These are phyloP conservation scores for Ageneiosus marmoratus DNA, from an alignment of 2,113 vertebrate species.

Conservation along the genomic window DNA sequence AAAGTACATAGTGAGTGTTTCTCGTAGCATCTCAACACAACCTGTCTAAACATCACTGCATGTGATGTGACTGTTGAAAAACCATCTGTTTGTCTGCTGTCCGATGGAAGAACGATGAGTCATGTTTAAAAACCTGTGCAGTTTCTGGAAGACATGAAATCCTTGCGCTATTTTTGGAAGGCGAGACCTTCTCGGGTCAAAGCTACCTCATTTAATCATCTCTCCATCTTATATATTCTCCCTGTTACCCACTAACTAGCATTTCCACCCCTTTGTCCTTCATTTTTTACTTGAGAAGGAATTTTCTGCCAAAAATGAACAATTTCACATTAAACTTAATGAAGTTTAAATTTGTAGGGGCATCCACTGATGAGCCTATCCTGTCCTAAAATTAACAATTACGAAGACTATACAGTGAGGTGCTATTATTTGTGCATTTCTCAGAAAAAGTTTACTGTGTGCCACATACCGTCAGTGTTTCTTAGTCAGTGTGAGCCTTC, in stretches of 20 bases:
- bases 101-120: conserved; percentile 14
- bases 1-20: not conserved
- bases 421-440: not conserved
- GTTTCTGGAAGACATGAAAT: conserved; percentile 25
- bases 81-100: conserved; percentile 9
- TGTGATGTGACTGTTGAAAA: conserved; percentile 14
- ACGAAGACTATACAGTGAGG: not conserved
- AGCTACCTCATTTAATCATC: conserved; percentile 16
- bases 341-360: not conserved
- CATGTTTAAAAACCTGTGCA: conserved; percentile 11
- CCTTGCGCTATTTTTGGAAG: conserved; percentile 18
- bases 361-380: not conserved
- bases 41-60: conserved; percentile 1
- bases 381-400: not conserved
- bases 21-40: not conserved
- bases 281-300: not conserved
- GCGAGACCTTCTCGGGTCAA: conserved; percentile 17
- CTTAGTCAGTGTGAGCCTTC: not conserved
- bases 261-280: not conserved
- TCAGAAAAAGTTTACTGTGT: not conserved
- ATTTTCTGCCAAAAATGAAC: not conserved
- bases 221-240: not conserved
- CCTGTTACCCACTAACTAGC: not conserved
- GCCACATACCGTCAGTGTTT: not conserved
- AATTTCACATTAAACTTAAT: not conserved